Evolutionary conservation across 2,888 invertebrate genomes (phyloP), one percentile per base, ranked within the genome.

Genomic region (Tipula lateralis): DNA sequence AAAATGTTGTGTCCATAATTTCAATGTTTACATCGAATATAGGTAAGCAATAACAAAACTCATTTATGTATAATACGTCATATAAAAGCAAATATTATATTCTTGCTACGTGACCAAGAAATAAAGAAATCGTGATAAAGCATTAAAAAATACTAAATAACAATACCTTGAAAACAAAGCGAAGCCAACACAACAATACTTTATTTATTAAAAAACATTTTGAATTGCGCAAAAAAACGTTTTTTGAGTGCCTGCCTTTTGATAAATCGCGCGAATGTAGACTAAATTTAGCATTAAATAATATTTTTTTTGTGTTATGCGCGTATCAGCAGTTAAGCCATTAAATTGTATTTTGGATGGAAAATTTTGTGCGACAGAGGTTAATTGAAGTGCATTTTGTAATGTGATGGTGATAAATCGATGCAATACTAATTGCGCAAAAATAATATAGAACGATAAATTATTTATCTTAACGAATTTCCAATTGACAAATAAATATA

Each of bases 81-180:
- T 66, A 66, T 24, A 66, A 24, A 19, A 66, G 9, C 24, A 66
- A 66, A 66, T 24, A 66, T 24, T 24, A n/a, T n/a, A n/a, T 66
- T 66, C 66, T 66, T 19, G 66, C 66, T 66, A 66, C 66, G 66
- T 66, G 66, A 66, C 66, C 66, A 66, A 19, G 1, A 66, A 66
- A 66, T 66, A 44, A 44, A 44, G 66, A 66, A 66, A 66, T 66
- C 66, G 66, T 66, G 66, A 66, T 66, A 66, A 66, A 66, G 66
- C 24, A 66, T 66, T 66, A 66, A 66, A 66, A 66, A 66, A 66
- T 66, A 19, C 66, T 66, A 9, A 66, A 66, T 24, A 66, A 66
- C 66, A 66, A 66, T 66, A 66, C 66, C 66, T 66, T 66, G 66
- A 66, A 66, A 24, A 66, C 66, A 66, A 66, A 66, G 66, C 66